These are phyloP conservation scores for Thripadectes ignobilis DNA, from an alignment of 2,797 vertebrate species.

Conservation along the genomic window DNA sequence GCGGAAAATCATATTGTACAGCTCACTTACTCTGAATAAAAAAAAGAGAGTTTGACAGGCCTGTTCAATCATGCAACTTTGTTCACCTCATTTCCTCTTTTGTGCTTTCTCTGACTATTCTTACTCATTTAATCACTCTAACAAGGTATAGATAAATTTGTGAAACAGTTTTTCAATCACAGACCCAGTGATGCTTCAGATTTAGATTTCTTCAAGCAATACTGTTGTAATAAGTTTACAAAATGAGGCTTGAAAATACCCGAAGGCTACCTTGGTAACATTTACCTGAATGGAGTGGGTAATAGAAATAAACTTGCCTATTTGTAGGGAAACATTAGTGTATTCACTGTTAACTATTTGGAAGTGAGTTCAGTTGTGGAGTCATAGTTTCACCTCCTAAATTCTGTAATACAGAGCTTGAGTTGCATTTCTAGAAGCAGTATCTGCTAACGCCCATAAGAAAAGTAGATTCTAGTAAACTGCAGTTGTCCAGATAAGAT, in stretches of 20 bases:
- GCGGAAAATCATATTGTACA: background rate
- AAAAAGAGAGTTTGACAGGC: background rate
- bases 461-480: background rate
- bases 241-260: constrained; percentile 51
- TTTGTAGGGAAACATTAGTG: background rate
- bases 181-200: background rate
- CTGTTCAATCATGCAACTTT: background rate
- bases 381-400: background rate
- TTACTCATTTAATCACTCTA: constrained; percentile 12
- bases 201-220: constrained; percentile 30
- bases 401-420: background rate
- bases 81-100: background rate
- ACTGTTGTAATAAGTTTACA: constrained; percentile 10
- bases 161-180: constrained; percentile 10
- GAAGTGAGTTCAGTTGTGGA: background rate
- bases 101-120: background rate
- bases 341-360: background rate
- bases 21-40: background rate
- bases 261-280: background rate
- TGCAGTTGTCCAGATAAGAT: background rate
- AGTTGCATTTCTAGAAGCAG: background rate
- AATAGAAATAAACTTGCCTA: constrained; percentile 23
- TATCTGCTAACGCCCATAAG: background rate
- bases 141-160: constrained; percentile 6
- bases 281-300: constrained; percentile 18